Percentiles rank a stretch among this genome's conserved stretches.
phyloP scores from a whole-genome alignment of 2,888 invertebrate genomes.

The Vandiemenella viatica region DNA sequence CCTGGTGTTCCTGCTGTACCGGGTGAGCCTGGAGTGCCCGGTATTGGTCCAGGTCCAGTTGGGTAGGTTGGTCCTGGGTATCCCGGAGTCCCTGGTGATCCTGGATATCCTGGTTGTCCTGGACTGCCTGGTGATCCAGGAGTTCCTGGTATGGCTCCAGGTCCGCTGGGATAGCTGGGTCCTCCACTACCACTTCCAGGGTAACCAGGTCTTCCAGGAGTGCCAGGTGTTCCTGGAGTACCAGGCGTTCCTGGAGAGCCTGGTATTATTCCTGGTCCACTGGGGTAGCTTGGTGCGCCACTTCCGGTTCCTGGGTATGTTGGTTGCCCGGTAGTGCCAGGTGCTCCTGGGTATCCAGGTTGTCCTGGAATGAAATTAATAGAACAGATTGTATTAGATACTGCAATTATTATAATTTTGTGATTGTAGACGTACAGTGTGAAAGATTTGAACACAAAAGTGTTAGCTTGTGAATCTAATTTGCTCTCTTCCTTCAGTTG shows the following conservation, averaged over 20 bases:
- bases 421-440: too few species aligned
- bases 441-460: too few species aligned
- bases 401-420: too few species aligned
- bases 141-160: constrained; percentile 18
- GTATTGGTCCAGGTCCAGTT: constrained; percentile 7
- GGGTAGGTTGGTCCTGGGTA: constrained; percentile 9
- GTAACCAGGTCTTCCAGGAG: constrained; percentile 20
- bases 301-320: constrained; percentile 21
- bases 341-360: constrained; percentile 18
- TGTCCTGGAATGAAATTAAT: too few species aligned
- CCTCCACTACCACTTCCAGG: constrained; percentile 4
- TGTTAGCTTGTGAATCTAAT: too few species aligned
- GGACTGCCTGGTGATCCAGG: constrained; percentile 21
- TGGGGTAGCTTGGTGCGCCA: constrained; percentile 17
- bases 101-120: constrained; percentile 4
- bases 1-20: constrained; percentile 18
- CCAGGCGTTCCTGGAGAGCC: constrained; percentile 17
- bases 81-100: constrained; percentile 14
- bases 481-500: too few species aligned
- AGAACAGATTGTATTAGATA: too few species aligned
- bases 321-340: constrained; percentile 21
- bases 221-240: constrained; percentile 15
- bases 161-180: constrained; percentile 10
- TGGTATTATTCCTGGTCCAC: constrained; percentile 17
- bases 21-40: constrained; percentile 8